These are phyloP conservation scores for Nymphalis io DNA, from an alignment of 1,140 invertebrate genomes.

Conservation along the genomic window DNA sequence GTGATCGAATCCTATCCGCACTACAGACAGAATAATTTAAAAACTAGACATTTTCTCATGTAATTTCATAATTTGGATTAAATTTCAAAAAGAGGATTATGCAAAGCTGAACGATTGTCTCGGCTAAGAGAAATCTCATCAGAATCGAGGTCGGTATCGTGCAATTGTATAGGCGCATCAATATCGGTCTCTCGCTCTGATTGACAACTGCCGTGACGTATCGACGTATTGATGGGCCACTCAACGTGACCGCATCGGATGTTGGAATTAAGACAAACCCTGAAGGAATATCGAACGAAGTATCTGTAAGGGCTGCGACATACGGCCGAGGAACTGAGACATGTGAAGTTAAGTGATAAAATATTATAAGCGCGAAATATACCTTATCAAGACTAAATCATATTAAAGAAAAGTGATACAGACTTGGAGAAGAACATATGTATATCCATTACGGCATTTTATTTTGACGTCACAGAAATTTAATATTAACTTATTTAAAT, in stretches of 20 bases:
- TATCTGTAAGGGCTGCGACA: neutral
- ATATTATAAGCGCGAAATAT: no score
- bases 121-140: slow-evolving; percentile 39
- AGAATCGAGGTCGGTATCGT: slow-evolving; percentile 60
- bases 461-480: no score
- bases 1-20: no score
- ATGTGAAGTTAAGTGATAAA: no score
- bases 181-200: slow-evolving; percentile 59
- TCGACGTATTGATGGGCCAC: slow-evolving; percentile 51
- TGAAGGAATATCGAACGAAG: slow-evolving; percentile 5
- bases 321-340: neutral
- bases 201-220: slow-evolving; percentile 69
- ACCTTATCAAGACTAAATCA: no score
- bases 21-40: no score
- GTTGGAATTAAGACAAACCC: slow-evolving; percentile 51
- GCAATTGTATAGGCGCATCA: slow-evolving; percentile 58
- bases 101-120: slow-evolving; percentile 35
- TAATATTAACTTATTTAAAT: no score
- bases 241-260: slow-evolving; percentile 59
- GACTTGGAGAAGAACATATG: no score
- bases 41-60: neutral
- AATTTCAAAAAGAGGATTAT: slow-evolving; percentile 30
- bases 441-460: no score
- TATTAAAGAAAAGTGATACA: no score
- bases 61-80: slow-evolving; percentile 30